A percentile compares a stretch with the other conserved stretches of the same genome.
phyloP scores from a whole-genome alignment of 2,888 invertebrate genomes.

The Ormyrus thymus region DNA sequence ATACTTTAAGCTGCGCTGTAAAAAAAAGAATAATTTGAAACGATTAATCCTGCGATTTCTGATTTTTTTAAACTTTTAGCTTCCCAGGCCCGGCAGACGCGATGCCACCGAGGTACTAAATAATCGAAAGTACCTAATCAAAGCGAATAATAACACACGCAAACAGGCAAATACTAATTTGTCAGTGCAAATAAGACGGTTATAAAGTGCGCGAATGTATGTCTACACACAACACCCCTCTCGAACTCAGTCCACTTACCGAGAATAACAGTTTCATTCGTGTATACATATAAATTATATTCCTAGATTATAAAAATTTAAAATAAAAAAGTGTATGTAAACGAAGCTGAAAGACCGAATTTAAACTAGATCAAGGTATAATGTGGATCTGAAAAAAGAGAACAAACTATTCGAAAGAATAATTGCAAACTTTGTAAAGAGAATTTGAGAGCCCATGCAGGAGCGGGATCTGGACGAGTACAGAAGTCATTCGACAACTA shows the following conservation, averaged over 20 bases:
- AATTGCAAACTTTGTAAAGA: constrained; percentile 45
- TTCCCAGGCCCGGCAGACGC: constrained; percentile 75
- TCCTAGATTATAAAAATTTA: constrained; percentile 46
- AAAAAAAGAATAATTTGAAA: constrained; percentile 30
- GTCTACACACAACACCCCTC: constrained; percentile 59
- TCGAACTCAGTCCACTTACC: constrained; percentile 55
- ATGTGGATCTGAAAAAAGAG: constrained; percentile 44
- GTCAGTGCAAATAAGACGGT: constrained; percentile 57
- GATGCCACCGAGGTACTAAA: constrained; percentile 75
- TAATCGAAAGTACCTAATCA: constrained; percentile 58
- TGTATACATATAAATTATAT: constrained; percentile 52
- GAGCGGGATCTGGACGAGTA: constrained; percentile 53
- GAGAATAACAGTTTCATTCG: constrained; percentile 50
- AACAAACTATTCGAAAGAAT: constrained; percentile 36
- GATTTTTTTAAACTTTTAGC: constrained; percentile 74
- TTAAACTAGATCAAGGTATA: constrained; percentile 49
- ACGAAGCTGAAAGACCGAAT: constrained; percentile 47
- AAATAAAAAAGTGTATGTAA: constrained; percentile 20
- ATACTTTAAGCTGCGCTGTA: constrained; percentile 66
- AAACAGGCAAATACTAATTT: constrained; percentile 49
- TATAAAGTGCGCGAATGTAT: constrained; percentile 57
- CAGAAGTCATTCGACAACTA: constrained; percentile 54
- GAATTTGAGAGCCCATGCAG: constrained; percentile 53
- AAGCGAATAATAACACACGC: constrained; percentile 60
- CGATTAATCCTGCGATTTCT: constrained; percentile 74